Base-by-base conservation (phyloP, 2,113 vertebrate genomes). In the Genyomyrus donnyi region DNA sequence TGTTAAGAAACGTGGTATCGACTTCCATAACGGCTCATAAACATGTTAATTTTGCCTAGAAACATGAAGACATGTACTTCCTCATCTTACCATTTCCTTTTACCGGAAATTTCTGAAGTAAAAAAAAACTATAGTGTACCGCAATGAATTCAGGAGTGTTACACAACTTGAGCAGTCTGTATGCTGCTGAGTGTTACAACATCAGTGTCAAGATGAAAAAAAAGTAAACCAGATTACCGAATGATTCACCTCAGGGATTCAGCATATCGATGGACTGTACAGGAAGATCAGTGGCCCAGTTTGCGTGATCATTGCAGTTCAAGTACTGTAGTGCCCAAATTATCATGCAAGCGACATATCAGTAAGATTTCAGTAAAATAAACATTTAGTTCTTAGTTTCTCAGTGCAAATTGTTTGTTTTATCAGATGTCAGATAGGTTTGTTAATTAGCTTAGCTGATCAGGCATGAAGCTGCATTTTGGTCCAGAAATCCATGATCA, bases 1-100 rank as follows among this genome's bases (percentile, higher is more conserved):
- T 94, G 89, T 91, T 94, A 89, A 96, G 87, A 88, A 96, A 95
- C 24, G 88, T 42, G 1, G 10, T 3, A 89, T 96, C 92, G 46
- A 94, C 13, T 7, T 95, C 94, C 90, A 94, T 70, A 19, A 21
- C 58, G 48, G 21, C 46, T 27, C 19, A 62, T n/a, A 66, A 27
- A 17, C 56, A 62, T 46, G 56, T n/a, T n/a, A 85, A 35, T 80
- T 52, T 88, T 45, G 17, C 52, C 53, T 88, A 53, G 27, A 24
- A 88, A 3, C 2, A 42, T 13, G 7, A 2, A 87, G 17, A 85
- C 5, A 39, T 17, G 49, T 21, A 87, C 85, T 56, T 87, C 85
- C 85, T 87, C 6, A 21, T 87, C 24, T 48, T 27, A 50, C 45
- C 3, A 27, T 86, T 86, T 86, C 84, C 84, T 50, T 86, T 86